These are phyloP conservation scores for Crossaster papposus DNA, from an alignment of 53 echinoderm and acorn worm species.

Conservation along the genomic window DNA sequence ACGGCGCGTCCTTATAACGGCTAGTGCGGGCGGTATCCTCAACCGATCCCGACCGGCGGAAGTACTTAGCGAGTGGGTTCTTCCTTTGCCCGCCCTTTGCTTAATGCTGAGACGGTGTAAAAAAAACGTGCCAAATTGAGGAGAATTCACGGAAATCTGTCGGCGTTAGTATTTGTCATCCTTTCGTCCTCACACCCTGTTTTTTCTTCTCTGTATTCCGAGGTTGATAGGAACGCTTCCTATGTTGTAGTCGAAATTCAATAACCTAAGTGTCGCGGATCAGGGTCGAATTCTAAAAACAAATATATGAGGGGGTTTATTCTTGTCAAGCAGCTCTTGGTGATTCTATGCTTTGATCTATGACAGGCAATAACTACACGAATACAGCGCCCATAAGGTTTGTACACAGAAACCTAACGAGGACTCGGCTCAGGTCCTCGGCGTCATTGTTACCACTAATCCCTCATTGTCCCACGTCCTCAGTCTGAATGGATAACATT, in stretches of 20 bases:
- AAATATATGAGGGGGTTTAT: neutral
- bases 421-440: too few relatives aligned
- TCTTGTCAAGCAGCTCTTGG: too few relatives aligned
- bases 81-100: neutral
- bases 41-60: conserved; percentile 5
- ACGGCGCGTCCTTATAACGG: neutral
- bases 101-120: conserved; percentile 21
- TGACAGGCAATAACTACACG: too few relatives aligned
- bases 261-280: neutral
- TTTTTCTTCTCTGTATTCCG: neutral
- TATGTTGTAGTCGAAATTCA: neutral
- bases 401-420: too few relatives aligned
- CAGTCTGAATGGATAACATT: too few relatives aligned
- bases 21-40: neutral
- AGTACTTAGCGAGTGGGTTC: conserved; percentile 36
- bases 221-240: neutral
- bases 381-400: too few relatives aligned
- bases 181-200: neutral
- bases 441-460: too few relatives aligned
- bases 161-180: neutral
- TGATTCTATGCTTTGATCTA: too few relatives aligned
- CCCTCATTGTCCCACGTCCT: too few relatives aligned
- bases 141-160: neutral
- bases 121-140: conserved; percentile 38
- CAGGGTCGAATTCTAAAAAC: neutral